A percentile compares a stretch with the other conserved stretches of the same genome.
Conservation (phyloP, 23 tunicate species). For the Phallusia fumigata region DNA sequence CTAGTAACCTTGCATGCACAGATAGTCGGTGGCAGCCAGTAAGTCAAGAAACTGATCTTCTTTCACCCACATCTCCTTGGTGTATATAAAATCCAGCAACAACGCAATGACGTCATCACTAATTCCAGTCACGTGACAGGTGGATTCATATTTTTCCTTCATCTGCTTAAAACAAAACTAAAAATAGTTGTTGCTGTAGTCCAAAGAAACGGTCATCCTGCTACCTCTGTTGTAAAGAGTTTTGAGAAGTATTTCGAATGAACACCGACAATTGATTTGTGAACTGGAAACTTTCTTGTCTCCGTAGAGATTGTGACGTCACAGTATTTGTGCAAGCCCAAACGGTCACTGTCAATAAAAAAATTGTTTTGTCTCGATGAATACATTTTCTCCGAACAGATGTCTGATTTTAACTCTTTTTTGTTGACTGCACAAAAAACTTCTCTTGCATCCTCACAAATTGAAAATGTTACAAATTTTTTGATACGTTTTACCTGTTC, state of each 20-base stretch:
- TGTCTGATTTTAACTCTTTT: too few relatives aligned
- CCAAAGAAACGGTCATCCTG: background rate
- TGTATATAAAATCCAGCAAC: background rate
- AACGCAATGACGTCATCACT: background rate
- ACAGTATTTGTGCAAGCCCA: background rate
- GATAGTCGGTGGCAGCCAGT: background rate
- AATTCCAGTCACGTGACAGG: slow-evolving; percentile 3
- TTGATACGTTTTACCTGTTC: too few relatives aligned
- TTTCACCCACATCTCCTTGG: background rate
- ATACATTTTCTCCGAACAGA: too few relatives aligned
- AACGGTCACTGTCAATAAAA: background rate
- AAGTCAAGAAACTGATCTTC: background rate
- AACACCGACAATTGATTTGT: background rate
- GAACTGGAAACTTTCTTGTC: background rate
- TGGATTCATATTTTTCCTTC: background rate
- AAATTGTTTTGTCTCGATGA: background rate
- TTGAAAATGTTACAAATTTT: too few relatives aligned
- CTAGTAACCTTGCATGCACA: background rate
- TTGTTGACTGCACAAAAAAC: too few relatives aligned
- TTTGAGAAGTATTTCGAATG: background rate
- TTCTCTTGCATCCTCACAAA: too few relatives aligned
- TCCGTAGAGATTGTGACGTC: background rate
- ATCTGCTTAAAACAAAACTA: background rate
- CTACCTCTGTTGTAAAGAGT: background rate
- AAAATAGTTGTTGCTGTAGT: background rate